phyloP scores from a whole-genome alignment of 2,888 invertebrate species.

The Hymenopus coronatus region DNA sequence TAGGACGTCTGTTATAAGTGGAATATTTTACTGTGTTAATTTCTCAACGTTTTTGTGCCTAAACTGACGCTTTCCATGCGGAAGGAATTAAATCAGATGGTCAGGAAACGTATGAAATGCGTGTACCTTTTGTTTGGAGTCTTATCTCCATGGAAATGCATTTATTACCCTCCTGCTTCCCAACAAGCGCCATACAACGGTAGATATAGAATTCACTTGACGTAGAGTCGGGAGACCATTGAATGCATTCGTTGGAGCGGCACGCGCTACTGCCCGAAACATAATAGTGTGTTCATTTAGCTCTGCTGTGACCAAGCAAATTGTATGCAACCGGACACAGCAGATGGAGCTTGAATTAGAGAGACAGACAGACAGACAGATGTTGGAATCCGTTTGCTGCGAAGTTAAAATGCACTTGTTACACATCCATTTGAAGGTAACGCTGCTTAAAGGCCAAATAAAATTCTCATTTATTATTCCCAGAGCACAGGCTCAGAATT shows the following conservation, averaged over 20 bases:
- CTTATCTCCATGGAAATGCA: too few species aligned
- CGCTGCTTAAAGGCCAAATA: neutral
- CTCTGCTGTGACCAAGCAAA: neutral
- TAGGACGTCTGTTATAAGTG: too few species aligned
- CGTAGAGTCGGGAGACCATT: neutral
- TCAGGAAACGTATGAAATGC: too few species aligned
- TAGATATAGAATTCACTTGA: neutral
- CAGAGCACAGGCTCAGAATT: too few species aligned
- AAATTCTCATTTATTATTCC: too few species aligned
- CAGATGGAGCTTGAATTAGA: neutral
- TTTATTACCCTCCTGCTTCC: too few species aligned
- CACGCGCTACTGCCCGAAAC: neutral
- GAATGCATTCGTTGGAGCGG: neutral
- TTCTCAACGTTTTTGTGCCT: too few species aligned
- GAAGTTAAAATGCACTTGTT: neutral
- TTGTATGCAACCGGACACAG: neutral
- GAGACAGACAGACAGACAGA: neutral
- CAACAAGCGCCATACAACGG: too few species aligned
- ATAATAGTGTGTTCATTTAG: neutral
- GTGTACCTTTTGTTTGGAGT: too few species aligned
- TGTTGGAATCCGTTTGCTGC: neutral
- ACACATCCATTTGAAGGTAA: neutral
- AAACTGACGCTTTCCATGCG: too few species aligned
- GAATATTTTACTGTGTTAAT: too few species aligned
- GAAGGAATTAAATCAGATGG: too few species aligned